Conservation (phyloP, 2,113 vertebrate species). For the western clawed frog (Xenopus tropicalis) region UCB_Xtro_10.0 CM004443.2:65323501-65324000, state of each 20-base stretch:
- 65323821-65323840: conserved; percentile 86
- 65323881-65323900: conserved; percentile 95
- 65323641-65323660: conserved; percentile 86
- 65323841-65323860: conserved; percentile 91
- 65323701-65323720: conserved; percentile 92
- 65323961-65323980: conserved; percentile 89
- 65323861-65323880: conserved; percentile 96
- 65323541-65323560: conserved; percentile 91
- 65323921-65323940: conserved; percentile 94
- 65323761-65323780: conserved; percentile 94
- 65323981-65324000: conserved; percentile 94
- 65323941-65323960: conserved; percentile 84
- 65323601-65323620: conserved; percentile 96
- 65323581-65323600: conserved; percentile 92
- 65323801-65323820: conserved; percentile 97
- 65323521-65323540: conserved; percentile 90
- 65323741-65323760: conserved; percentile 85
- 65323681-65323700: conserved; percentile 93
- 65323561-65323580: conserved; percentile 91
- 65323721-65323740: conserved; percentile 87
- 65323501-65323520: conserved; percentile 94
- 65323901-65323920: conserved; percentile 88
- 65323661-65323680: conserved; percentile 90
- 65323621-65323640: conserved; percentile 91
- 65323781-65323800: conserved; percentile 93